Evolutionary conservation across 1,140 invertebrate genomes (phyloP).

Genomic region (Dufourea novaeangliae): DNA sequence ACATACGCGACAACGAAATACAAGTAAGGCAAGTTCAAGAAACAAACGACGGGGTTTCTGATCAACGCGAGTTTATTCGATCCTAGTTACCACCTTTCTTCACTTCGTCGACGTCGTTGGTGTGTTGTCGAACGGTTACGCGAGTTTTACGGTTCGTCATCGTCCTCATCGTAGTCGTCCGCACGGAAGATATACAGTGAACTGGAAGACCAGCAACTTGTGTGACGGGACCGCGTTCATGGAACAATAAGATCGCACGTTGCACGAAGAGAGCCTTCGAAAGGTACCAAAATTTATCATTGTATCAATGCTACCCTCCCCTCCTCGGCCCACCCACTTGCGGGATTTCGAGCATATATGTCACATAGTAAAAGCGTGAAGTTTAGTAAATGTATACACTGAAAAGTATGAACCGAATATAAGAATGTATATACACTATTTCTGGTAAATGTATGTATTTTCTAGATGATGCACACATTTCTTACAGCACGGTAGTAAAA

Average conservation of each 20-base stretch:
- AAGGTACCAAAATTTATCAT: slow-evolving; percentile 56
- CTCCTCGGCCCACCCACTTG: slow-evolving; percentile 49
- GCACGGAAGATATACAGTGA: slow-evolving; percentile 33
- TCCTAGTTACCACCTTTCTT: neutral
- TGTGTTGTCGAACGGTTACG: slow-evolving; percentile 15
- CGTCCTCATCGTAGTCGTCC: neutral
- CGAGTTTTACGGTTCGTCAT: slow-evolving; percentile 31
- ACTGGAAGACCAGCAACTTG: slow-evolving; percentile 36
- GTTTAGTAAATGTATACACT: too few species aligned
- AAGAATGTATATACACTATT: too few species aligned
- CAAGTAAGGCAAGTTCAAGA: neutral
- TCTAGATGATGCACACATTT: too few species aligned
- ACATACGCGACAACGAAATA: slow-evolving; percentile 43
- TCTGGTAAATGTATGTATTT: too few species aligned
- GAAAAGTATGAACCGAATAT: too few species aligned
- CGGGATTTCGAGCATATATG: slow-evolving; percentile 55
- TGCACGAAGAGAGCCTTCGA: slow-evolving; percentile 41
- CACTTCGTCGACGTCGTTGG: neutral
- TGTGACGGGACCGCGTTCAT: slow-evolving; percentile 48
- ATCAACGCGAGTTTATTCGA: neutral
- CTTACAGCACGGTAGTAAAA: too few species aligned
- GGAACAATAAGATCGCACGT: slow-evolving; percentile 53
- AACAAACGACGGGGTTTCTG: slow-evolving; percentile 3
- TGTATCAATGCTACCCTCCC: slow-evolving; percentile 36
- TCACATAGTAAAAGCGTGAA: too few species aligned